These are phyloP conservation scores for Elgaria multicarinata DNA, from an alignment of 2,113 vertebrate species.

Conservation along the genomic window DNA sequence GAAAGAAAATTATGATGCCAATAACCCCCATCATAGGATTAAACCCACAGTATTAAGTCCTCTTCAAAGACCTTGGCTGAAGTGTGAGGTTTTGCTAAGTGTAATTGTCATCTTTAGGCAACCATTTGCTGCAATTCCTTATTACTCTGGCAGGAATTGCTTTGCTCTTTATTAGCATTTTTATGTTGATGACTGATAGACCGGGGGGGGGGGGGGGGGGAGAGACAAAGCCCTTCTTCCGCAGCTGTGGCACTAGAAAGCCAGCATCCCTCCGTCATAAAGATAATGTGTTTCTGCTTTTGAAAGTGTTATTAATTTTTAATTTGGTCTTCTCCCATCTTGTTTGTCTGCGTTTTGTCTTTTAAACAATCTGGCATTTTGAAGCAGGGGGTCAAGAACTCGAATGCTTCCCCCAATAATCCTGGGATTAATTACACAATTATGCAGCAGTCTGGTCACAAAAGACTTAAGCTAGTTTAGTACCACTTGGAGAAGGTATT, in stretches of 20 bases:
- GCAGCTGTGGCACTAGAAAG: not conserved
- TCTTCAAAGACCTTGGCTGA: conserved; percentile 41
- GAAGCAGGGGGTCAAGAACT: conserved; percentile 9
- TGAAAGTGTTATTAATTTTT: conserved; percentile 6
- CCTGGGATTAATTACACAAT: conserved; percentile 34
- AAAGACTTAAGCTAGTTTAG: conserved; percentile 15
- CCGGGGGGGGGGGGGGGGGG: not conserved
- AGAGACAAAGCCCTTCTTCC: not conserved
- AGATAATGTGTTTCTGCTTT: rapidly evolving
- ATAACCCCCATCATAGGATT: conserved; percentile 54
- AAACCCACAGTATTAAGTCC: conserved; percentile 11
- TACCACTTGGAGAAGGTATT: not conserved
- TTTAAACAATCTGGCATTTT: conserved; percentile 8
- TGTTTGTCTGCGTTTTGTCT: not conserved
- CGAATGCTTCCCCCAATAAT: conserved; percentile 1
- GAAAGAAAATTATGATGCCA: conserved; percentile 38
- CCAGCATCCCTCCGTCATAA: not conserved
- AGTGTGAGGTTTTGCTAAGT: conserved; percentile 32
- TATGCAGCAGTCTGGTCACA: conserved; percentile 24
- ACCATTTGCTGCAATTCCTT: conserved; percentile 34
- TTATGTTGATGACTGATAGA: conserved; percentile 30
- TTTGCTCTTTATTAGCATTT: conserved; percentile 41
- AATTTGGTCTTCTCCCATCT: not conserved
- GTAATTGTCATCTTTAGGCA: conserved; percentile 47
- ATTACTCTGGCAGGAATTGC: conserved; percentile 48